Evolutionary conservation across 37 sponge, comb jelly and placozoan genomes (phyloP).

Genomic region (Oopsacas minuta): DNA sequence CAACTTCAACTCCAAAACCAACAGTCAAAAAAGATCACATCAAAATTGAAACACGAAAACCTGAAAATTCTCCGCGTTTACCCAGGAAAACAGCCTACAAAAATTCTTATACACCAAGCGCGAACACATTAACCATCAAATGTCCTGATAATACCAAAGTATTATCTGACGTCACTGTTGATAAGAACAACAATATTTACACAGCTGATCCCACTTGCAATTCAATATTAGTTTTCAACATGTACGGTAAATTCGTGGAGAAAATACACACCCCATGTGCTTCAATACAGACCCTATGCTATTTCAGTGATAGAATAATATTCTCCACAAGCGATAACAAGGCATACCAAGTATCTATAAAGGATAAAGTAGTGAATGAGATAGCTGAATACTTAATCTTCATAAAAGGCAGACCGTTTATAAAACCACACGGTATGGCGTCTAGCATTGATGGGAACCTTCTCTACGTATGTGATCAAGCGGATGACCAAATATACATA

Average conservation of each 20-base stretch:
- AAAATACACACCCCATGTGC: background rate
- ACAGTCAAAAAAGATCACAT: no score
- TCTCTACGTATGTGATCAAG: background rate
- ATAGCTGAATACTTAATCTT: background rate
- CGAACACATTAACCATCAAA: background rate
- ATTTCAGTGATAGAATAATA: conserved; percentile 12
- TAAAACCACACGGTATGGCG: conserved; percentile 1
- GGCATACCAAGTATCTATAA: background rate
- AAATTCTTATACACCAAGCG: background rate
- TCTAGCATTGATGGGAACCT: background rate
- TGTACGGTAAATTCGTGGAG: background rate
- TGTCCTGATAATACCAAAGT: background rate
- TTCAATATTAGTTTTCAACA: background rate
- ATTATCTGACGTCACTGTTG: background rate
- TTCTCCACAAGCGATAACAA: background rate
- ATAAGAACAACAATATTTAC: background rate
- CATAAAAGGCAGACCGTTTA: background rate
- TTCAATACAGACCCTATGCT: background rate
- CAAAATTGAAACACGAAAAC: background rate
- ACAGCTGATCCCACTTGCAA: background rate
- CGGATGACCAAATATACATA: background rate
- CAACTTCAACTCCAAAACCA: no score
- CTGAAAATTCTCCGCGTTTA: background rate
- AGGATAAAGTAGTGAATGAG: background rate
- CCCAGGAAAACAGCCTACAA: background rate